phyloP scores from a whole-genome alignment of 1,140 invertebrate genomes.

The Bombus pascuorum region DNA sequence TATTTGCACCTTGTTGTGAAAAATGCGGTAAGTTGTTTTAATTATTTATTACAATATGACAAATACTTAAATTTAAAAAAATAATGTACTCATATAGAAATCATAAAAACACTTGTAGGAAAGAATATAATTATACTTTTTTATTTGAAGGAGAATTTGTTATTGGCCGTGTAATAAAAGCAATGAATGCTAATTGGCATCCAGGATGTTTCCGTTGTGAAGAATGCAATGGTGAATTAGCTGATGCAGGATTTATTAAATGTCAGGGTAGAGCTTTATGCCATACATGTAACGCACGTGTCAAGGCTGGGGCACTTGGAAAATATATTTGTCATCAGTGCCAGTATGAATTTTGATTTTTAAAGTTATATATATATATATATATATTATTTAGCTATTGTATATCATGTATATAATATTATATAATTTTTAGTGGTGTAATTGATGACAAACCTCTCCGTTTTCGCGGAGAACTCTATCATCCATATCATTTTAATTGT shows the following conservation, averaged over 20 bases:
- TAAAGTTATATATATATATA: slow-evolving; percentile 11
- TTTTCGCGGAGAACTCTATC: slow-evolving; percentile 98
- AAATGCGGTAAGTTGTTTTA: slow-evolving; percentile 91
- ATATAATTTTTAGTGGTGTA: slow-evolving; percentile 86
- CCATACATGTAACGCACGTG: slow-evolving; percentile 97
- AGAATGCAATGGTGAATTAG: slow-evolving; percentile 94
- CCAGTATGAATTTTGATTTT: slow-evolving; percentile 88
- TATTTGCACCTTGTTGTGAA: slow-evolving; percentile 99
- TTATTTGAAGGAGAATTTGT: slow-evolving; percentile 92
- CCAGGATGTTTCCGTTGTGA: slow-evolving; percentile 98
- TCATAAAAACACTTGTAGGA: too few species aligned
- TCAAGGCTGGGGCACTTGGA: slow-evolving; percentile 96
- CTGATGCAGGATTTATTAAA: slow-evolving; percentile 98
- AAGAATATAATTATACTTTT: slow-evolving; percentile 7
- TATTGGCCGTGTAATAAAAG: slow-evolving; percentile 99
- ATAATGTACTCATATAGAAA: neutral
- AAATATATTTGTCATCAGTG: slow-evolving; percentile 99
- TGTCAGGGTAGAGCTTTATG: slow-evolving; percentile 96
- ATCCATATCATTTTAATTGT: slow-evolving; percentile 99
- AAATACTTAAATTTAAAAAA: slow-evolving; percentile 19
- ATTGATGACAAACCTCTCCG: slow-evolving; percentile 98
- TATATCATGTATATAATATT: neutral
- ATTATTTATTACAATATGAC: slow-evolving; percentile 29
- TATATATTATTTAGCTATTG: neutral
- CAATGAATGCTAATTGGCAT: slow-evolving; percentile 99